Evolutionary conservation across 2,113 vertebrate genomes (phyloP).

Genomic region (Coregonus clupeaformis): DNA sequence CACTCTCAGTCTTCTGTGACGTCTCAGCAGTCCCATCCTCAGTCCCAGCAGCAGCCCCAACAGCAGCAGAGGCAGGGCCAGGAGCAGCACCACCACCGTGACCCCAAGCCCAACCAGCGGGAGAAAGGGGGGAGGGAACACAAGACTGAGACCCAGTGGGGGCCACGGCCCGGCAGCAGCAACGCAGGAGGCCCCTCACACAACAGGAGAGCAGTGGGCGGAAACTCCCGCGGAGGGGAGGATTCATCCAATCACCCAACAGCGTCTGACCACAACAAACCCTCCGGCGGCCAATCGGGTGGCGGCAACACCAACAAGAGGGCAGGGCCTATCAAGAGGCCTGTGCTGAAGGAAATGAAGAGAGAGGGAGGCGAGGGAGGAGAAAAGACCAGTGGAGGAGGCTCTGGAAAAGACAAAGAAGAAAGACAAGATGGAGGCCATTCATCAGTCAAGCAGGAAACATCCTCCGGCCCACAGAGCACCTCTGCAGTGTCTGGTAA

Average conservation of each 20-base stretch:
- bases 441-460: constrained; percentile 60
- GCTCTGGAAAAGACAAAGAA: constrained; percentile 73
- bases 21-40: constrained; percentile 59
- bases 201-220: constrained; percentile 64
- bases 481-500: constrained; percentile 53
- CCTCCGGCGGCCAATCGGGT: constrained; percentile 54
- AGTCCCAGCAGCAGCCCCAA: constrained; percentile 28
- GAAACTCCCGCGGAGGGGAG: constrained; percentile 63
- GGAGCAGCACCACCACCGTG: constrained; percentile 64
- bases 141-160: constrained; percentile 91
- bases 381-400: constrained; percentile 57
- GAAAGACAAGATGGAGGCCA: constrained; percentile 60
- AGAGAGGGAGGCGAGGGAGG: constrained; percentile 68
- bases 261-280: constrained; percentile 67
- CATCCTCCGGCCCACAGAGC: constrained; percentile 49
- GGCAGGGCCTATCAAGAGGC: constrained; percentile 85
- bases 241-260: constrained; percentile 47
- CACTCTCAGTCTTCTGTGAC: constrained; percentile 36
- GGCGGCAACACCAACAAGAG: constrained; percentile 67
- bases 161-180: constrained; percentile 84
- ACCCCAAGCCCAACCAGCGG: constrained; percentile 61
- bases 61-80: background rate
- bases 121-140: constrained; percentile 78
- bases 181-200: constrained; percentile 67
- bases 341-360: constrained; percentile 73